Percentiles rank a stretch among this genome's conserved stretches.
Conservation (phyloP, 2,113 vertebrate genomes). For the Triplophysa dalaica region DNA sequence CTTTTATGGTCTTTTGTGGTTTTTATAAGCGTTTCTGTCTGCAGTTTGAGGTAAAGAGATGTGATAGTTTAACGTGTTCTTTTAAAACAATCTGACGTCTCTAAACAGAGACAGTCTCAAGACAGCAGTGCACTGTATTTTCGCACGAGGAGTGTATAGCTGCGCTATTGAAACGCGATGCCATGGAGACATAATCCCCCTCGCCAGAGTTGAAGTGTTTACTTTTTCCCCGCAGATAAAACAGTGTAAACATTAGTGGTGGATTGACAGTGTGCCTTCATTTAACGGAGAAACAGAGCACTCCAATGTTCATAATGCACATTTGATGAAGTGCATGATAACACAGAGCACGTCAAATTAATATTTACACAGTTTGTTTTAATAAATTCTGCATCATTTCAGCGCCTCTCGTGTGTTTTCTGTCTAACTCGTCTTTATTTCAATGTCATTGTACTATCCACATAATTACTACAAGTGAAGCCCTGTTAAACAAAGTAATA, state of each 20-base stretch:
- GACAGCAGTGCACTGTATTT: constrained; percentile 68
- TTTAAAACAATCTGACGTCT: not conserved
- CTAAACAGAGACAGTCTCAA: constrained; percentile 57
- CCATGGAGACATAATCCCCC: constrained; percentile 76
- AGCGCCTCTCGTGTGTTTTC: not conserved
- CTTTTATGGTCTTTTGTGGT: not conserved
- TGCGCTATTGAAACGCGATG: constrained; percentile 70
- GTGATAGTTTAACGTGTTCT: not conserved
- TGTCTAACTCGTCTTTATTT: not conserved
- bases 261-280: constrained; percentile 63
- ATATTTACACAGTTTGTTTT: constrained; percentile 38
- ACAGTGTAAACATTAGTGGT: constrained; percentile 73
- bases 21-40: not conserved
- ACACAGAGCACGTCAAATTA: constrained; percentile 49
- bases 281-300: constrained; percentile 61
- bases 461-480: not conserved
- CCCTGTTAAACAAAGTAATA: no score
- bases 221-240: constrained; percentile 74
- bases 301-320: constrained; percentile 35
- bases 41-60: not conserved
- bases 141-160: constrained; percentile 70
- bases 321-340: constrained; percentile 53
- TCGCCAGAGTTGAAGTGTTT: constrained; percentile 74
- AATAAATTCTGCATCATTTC: not conserved
- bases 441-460: not conserved